Evolutionary conservation across 2,113 vertebrate genomes (phyloP).

Genomic region (Spermophilus dauricus): DNA sequence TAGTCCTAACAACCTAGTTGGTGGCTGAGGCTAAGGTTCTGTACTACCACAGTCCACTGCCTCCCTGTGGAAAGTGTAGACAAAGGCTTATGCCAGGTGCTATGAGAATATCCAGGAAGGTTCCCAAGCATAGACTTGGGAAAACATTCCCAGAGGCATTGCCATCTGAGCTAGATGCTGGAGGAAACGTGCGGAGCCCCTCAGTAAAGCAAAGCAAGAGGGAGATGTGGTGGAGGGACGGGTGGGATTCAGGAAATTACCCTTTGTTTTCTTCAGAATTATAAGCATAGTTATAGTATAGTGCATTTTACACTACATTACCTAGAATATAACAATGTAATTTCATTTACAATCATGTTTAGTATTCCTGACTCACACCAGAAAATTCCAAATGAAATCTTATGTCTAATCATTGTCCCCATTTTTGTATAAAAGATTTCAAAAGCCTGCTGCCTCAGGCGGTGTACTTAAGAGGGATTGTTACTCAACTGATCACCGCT

Average conservation of each 20-base stretch:
- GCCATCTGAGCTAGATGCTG: background rate
- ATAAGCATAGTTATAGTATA: constrained; percentile 8
- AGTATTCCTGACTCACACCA: constrained; percentile 54
- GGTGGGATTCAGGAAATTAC: background rate
- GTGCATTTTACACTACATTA: constrained; percentile 64
- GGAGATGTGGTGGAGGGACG: background rate
- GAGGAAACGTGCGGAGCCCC: background rate
- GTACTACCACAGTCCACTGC: background rate
- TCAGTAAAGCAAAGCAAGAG: background rate
- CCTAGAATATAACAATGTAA: constrained; percentile 60
- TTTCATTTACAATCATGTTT: constrained; percentile 68
- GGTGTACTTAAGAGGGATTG: constrained; percentile 46
- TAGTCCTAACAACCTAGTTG: background rate
- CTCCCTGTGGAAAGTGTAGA: background rate
- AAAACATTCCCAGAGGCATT: background rate
- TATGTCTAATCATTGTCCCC: constrained; percentile 46
- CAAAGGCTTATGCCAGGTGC: background rate
- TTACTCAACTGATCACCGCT: constrained; percentile 52
- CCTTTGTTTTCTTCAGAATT: constrained; percentile 47
- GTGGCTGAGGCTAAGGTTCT: background rate
- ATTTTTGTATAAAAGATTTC: constrained; percentile 76
- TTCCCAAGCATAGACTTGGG: background rate
- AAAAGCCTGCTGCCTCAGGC: constrained; percentile 62
- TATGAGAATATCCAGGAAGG: background rate
- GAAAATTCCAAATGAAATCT: constrained; percentile 77